Evolutionary conservation across 2,113 vertebrate genomes (phyloP).

Genomic region (Puma concolor): DNA sequence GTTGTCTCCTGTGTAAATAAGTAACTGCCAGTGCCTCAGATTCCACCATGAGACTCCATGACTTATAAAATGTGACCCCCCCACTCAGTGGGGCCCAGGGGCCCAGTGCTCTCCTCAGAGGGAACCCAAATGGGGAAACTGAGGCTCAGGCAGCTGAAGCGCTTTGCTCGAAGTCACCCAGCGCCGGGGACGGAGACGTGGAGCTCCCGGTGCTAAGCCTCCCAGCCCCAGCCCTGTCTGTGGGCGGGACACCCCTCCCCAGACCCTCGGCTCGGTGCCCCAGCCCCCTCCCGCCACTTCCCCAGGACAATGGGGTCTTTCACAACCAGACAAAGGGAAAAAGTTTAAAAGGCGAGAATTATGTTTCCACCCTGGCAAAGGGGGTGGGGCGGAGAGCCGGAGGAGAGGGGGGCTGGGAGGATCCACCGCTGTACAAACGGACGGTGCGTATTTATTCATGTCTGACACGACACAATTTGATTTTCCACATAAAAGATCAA

Average conservation of each 20-base stretch:
- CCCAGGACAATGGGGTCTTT: slow-evolving; percentile 68
- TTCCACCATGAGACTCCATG: background rate
- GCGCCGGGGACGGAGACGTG: accelerated
- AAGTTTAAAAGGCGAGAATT: slow-evolving; percentile 73
- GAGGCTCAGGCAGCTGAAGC: background rate
- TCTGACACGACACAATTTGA: slow-evolving; percentile 77
- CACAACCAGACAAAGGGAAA: slow-evolving; percentile 50
- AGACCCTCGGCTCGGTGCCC: background rate
- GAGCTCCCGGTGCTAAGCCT: background rate
- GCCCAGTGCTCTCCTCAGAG: background rate
- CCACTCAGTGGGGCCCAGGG: background rate
- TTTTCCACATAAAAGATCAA: slow-evolving; percentile 81
- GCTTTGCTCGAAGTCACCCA: background rate
- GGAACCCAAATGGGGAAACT: background rate
- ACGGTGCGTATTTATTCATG: slow-evolving; percentile 32
- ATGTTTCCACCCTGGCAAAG: slow-evolving; percentile 60
- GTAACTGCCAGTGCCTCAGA: too few relatives aligned
- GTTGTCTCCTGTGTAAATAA: background rate
- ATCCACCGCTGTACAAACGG: background rate
- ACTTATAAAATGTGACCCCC: background rate
- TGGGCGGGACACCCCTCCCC: background rate
- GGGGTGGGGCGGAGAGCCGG: background rate
- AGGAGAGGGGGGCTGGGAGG: background rate
- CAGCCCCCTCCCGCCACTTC: background rate
- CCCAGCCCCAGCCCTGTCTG: background rate